Evolutionary conservation across 2,113 vertebrate genomes (phyloP).

Genomic region (Xerus inauris): DNA sequence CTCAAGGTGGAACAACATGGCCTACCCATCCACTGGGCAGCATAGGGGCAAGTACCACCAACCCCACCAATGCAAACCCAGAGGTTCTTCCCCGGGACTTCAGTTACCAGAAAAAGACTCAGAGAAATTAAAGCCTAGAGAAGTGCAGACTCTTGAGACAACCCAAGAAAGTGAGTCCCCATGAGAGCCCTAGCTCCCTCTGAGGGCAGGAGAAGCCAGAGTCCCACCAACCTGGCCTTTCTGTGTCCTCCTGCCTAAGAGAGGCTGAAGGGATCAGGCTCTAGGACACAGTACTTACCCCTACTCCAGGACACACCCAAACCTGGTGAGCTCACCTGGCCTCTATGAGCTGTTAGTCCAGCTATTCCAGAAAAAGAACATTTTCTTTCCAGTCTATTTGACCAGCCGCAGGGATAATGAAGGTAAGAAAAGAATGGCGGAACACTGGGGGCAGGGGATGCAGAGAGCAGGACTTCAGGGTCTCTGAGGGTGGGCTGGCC

Average conservation of each 20-base stretch:
- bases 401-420: background rate
- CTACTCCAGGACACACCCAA: background rate
- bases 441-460: background rate
- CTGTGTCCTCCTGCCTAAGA: background rate
- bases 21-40: too few relatives aligned
- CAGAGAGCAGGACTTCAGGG: background rate
- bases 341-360: background rate
- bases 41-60: background rate
- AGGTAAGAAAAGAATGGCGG: background rate
- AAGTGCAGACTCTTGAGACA: background rate
- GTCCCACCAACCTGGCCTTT: background rate
- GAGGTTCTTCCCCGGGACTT: background rate
- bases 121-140: background rate
- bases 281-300: background rate
- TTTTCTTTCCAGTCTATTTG: constrained; percentile 38
- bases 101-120: background rate
- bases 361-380: constrained; percentile 38
- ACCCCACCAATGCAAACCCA: background rate
- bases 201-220: background rate
- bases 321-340: constrained; percentile 42
- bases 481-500: background rate
- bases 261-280: background rate
- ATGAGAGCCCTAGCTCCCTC: rapidly evolving
- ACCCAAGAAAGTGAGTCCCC: background rate
- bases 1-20: background rate